Conservation (phyloP, 2,797 vertebrate species). For the Lacerta bilineata region DNA sequence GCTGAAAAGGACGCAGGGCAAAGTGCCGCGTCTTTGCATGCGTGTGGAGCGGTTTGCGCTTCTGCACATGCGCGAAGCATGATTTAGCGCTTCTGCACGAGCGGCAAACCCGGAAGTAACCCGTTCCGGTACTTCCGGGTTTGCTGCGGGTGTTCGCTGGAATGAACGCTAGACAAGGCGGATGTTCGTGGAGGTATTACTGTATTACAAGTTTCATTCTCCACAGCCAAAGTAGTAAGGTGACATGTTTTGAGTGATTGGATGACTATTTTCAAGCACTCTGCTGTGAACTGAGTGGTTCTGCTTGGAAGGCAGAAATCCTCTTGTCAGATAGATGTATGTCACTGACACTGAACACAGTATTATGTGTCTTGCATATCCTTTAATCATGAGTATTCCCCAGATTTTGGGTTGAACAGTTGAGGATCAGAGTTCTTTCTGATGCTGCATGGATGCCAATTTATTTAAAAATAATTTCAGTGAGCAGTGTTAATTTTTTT, state of each 20-base stretch:
- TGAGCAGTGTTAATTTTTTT: background rate
- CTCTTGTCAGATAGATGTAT: background rate
- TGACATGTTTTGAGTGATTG: too few relatives aligned
- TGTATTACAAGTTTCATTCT: background rate
- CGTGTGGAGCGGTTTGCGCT: too few relatives aligned
- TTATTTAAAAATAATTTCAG: background rate
- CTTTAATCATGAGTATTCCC: background rate
- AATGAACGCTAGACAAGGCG: too few relatives aligned
- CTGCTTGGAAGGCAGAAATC: background rate
- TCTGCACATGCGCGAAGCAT: too few relatives aligned
- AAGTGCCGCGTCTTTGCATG: too few relatives aligned
- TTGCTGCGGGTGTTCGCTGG: accelerated
- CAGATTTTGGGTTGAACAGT: background rate
- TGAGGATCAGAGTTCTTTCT: background rate
- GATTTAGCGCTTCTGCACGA: too few relatives aligned
- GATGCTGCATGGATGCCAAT: background rate
- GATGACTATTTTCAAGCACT: background rate
- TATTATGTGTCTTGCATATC: background rate
- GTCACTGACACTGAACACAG: background rate
- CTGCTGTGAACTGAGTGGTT: background rate
- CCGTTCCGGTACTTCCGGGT: too few relatives aligned
- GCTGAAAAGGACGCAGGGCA: too few relatives aligned
- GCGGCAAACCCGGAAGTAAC: too few relatives aligned
- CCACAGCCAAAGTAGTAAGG: background rate
- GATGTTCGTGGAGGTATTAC: too few relatives aligned